These are phyloP conservation scores for Meriones psammophilus DNA, from an alignment of 2,797 vertebrate species.

Conservation along the genomic window DNA sequence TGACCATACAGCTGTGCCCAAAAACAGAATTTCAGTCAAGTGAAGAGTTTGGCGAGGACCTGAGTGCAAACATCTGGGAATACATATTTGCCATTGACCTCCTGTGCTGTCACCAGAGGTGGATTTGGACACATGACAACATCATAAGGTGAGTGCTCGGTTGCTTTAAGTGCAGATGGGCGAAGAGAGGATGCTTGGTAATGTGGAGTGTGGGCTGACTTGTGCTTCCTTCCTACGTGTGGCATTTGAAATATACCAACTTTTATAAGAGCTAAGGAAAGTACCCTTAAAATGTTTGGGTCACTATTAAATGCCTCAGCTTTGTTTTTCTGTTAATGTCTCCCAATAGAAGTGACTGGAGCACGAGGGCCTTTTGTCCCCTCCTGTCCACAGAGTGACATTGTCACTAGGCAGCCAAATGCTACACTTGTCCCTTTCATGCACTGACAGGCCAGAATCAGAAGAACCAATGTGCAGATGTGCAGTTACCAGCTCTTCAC, in stretches of 20 bases:
- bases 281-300: not conserved
- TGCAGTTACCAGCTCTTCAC: not conserved
- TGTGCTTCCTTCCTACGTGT: not conserved
- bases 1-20: slow-evolving; percentile 90
- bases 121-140: slow-evolving; percentile 95
- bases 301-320: not conserved
- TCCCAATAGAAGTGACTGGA: not conserved
- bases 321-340: not conserved
- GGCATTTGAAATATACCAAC: not conserved
- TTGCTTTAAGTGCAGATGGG: not conserved
- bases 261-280: not conserved
- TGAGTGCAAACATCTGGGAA: slow-evolving; percentile 93
- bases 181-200: not conserved
- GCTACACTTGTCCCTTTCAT: not conserved
- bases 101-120: slow-evolving; percentile 93
- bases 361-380: not conserved
- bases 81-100: slow-evolving; percentile 93
- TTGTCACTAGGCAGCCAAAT: not conserved
- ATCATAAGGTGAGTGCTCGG: slow-evolving; percentile 91
- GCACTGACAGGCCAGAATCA: too few species aligned
- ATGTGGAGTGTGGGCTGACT: not conserved
- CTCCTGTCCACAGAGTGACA: not conserved
- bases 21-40: slow-evolving; percentile 91
- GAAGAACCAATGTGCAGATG: not conserved
- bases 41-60: slow-evolving; percentile 92